Evolutionary conservation across 2,113 vertebrate genomes (phyloP), one percentile per base, ranked within the genome.

Genomic region (Galbula dea): DNA sequence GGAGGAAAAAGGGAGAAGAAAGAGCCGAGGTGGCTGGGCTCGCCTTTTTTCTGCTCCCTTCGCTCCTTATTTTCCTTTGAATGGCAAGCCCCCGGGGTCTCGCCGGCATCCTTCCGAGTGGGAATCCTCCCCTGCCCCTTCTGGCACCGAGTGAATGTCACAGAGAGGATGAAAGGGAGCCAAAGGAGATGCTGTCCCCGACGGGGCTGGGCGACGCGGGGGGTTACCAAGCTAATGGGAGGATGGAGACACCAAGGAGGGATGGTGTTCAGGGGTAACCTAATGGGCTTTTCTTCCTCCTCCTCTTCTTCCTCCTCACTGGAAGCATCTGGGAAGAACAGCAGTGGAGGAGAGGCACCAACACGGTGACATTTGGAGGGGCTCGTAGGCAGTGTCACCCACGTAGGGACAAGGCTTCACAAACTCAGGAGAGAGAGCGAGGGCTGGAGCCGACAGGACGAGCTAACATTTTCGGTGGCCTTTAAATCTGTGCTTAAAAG

Each of bases 71-170:
- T 89, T 69, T 68, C 76, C 39, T 82, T 94, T 94, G 92, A 93
- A 90, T 76, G 83, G 90, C 69, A 85, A 71, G 85, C 55, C 94
- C 96, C 93, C 0, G 5, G 94, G 78, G 90, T 39, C 92, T 83
- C 29, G 4, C 59, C 5, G 3, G 62, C 26, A 16, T 79, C 79
- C 92, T 85, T 92, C 74, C 61, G 59, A 94, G 83, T 92, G 94
- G 95, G 94, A 95, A 96, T 82, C 83, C 86, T 79, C 43, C 92
- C 76, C 89, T 95, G 85, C 74, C 85, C 72, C 90, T 80, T 24
- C 15, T 6, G 77, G 80, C 58, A 63, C 27, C 0, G 3, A 7
- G 10, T 67, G 90, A 92, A 90, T 82, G 85, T 59, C 26, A 12
- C 43, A 2, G 51, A 34, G 75, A 0, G 5, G 85, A 89, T 90